Base-by-base conservation (phyloP, 2,888 invertebrate genomes). In the Plutella xylostella region DNA sequence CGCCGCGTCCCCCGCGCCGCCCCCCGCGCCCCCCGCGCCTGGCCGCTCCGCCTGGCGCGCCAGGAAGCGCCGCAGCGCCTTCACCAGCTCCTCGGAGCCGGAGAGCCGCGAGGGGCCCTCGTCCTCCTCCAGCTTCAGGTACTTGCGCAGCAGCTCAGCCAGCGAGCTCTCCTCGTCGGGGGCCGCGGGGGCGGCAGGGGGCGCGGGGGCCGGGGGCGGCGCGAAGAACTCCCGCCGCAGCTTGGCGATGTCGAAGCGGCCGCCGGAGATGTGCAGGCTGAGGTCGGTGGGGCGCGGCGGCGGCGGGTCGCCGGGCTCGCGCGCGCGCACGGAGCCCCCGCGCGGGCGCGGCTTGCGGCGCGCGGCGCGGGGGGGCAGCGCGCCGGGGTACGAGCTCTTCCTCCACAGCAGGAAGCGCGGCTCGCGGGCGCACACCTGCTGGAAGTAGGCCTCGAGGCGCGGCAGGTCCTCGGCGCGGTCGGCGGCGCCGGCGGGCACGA, bases 401-500 rank as follows among this genome's bases (percentile, higher is more conserved):
- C 93, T 85, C 93, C 93, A 94, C 1, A 94, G 73, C 41, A 94
- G 71, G 59, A 94, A 94, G 43, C 89, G 86, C 0, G 92, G 90
- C 65, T 94, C 93, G 49, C 87, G 86, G 47, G 89, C 87, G 66
- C 94, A 94, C 5, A 93, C 89, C 46, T 92, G 90, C 63, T 94
- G 93, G 68, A 94, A 95, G 66, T 93, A 91, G 19, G 91, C 90
- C 65, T 94, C 94, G 55, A 94, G 90, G 54, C 90, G 89, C 2
- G 92, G 90, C 48, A 94, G 85, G 61, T 93, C 93, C 62, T 94
- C 93, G 1, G 86, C 72, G 4, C 90, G 86, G 68, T 91, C 91
- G 61, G 88, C 87, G 3, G 87, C 86, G 17, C 92, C 91, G 42
- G 94, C 94, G n/a, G 94, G 94, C 46, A 94, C 90, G 42, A 95